phyloP scores from a whole-genome alignment of 1,140 invertebrate genomes.

The Lethocerus indicus region DNA sequence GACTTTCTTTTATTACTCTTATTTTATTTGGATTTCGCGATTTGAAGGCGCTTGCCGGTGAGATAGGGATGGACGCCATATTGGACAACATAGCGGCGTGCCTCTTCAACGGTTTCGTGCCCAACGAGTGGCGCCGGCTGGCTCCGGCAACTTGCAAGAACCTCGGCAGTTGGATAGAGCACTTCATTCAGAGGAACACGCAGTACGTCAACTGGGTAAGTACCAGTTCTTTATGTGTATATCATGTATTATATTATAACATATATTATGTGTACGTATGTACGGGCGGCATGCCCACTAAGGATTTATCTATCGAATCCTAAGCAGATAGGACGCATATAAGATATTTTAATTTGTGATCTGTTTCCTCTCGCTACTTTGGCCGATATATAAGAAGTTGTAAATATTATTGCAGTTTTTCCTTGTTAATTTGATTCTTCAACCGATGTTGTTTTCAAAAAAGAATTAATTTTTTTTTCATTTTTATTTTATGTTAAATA shows the following conservation, averaged over 20 bases:
- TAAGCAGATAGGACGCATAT: too few relatives aligned
- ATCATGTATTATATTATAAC: too few relatives aligned
- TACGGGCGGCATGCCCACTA: background rate
- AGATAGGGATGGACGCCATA: constrained; percentile 75
- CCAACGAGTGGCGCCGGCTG: constrained; percentile 58
- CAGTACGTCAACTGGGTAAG: constrained; percentile 62
- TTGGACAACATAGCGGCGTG: constrained; percentile 65
- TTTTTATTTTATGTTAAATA: too few relatives aligned
- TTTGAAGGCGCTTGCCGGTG: constrained; percentile 67
- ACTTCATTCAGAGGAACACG: constrained; percentile 49
- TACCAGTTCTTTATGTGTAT: background rate
- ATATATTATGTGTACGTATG: constrained; percentile 1
- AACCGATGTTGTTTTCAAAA: too few relatives aligned
- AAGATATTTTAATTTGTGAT: too few relatives aligned
- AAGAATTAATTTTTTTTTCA: too few relatives aligned
- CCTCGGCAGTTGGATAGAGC: constrained; percentile 72
- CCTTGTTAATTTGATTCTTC: too few relatives aligned
- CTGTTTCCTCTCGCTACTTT: too few relatives aligned
- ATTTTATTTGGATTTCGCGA: too few relatives aligned
- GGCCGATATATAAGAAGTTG: too few relatives aligned
- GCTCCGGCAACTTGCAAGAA: constrained; percentile 72
- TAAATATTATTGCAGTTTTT: too few relatives aligned
- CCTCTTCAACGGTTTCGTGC: constrained; percentile 69
- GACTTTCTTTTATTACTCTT: too few relatives aligned
- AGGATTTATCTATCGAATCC: background rate